Conservation (phyloP, 1,140 invertebrate genomes). For the Idris sp. region DNA sequence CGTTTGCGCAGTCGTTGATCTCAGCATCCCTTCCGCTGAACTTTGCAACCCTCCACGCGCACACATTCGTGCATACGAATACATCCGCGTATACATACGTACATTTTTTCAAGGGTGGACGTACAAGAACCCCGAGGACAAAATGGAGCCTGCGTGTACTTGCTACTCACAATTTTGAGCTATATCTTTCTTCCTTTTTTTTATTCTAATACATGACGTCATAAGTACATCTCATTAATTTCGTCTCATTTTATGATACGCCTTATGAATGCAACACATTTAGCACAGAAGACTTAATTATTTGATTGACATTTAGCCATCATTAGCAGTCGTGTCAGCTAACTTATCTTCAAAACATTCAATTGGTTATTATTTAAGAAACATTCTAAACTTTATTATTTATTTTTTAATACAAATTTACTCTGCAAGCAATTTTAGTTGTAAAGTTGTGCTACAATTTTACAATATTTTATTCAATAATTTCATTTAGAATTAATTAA, state of each 20-base stretch:
- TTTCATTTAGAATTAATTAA: too few relatives aligned
- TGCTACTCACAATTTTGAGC: conserved; percentile 70
- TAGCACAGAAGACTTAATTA: too few relatives aligned
- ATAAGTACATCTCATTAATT: conserved; percentile 45
- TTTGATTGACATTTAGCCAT: too few relatives aligned
- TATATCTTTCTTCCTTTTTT: conserved; percentile 70
- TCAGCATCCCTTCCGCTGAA: conserved; percentile 73
- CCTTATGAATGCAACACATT: too few relatives aligned
- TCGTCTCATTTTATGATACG: conserved; percentile 21
- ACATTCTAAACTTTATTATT: too few relatives aligned
- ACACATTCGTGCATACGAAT: conserved; percentile 55
- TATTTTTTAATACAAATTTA: too few relatives aligned
- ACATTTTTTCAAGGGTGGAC: conserved; percentile 61
- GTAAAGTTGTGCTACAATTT: too few relatives aligned
- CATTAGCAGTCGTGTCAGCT: too few relatives aligned
- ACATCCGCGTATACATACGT: conserved; percentile 62
- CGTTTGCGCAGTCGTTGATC: conserved; percentile 69
- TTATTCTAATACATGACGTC: conserved; percentile 50
- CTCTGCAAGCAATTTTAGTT: too few relatives aligned
- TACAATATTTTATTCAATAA: too few relatives aligned
- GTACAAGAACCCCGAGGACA: conserved; percentile 75
- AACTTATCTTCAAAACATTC: too few relatives aligned
- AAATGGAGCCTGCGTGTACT: conserved; percentile 76
- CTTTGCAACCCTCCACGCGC: conserved; percentile 62
- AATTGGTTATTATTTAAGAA: too few relatives aligned